Conservation (phyloP, 2,113 vertebrate species). For the Perca flavescens region DNA sequence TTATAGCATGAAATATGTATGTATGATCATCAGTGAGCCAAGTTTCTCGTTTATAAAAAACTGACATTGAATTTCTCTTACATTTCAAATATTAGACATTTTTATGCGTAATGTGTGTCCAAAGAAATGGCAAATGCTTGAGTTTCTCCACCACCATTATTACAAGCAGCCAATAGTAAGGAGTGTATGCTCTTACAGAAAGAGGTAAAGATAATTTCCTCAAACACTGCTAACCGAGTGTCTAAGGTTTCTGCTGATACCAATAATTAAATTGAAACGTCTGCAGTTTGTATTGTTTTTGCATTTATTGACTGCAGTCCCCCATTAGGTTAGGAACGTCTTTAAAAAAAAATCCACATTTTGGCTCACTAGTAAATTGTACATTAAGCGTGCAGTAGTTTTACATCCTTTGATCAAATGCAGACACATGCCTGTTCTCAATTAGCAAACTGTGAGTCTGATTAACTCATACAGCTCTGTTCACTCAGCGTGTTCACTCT, state of each 20-base stretch:
- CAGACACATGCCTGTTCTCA: constrained; percentile 17
- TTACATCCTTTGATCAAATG: background rate
- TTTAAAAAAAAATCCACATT: background rate
- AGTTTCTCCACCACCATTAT: background rate
- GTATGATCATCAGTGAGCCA: constrained; percentile 10
- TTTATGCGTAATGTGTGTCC: background rate
- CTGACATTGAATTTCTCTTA: background rate
- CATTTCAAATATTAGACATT: background rate
- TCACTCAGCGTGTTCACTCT: constrained; percentile 21
- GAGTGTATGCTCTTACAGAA: background rate
- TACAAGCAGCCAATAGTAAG: background rate
- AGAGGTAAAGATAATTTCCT: background rate
- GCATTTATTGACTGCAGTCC: background rate
- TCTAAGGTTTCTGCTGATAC: background rate
- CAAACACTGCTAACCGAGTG: background rate
- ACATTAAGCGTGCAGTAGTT: background rate
- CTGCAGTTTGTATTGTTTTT: background rate
- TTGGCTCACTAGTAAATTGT: background rate
- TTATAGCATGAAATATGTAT: constrained; percentile 60
- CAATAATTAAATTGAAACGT: background rate
- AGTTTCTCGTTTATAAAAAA: background rate
- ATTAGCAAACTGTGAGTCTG: constrained; percentile 35
- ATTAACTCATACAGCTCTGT: constrained; percentile 25
- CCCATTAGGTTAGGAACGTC: background rate
- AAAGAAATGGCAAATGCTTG: background rate